phyloP scores from a whole-genome alignment of 2,888 invertebrate species.

The Cheilosia vernalis region DNA sequence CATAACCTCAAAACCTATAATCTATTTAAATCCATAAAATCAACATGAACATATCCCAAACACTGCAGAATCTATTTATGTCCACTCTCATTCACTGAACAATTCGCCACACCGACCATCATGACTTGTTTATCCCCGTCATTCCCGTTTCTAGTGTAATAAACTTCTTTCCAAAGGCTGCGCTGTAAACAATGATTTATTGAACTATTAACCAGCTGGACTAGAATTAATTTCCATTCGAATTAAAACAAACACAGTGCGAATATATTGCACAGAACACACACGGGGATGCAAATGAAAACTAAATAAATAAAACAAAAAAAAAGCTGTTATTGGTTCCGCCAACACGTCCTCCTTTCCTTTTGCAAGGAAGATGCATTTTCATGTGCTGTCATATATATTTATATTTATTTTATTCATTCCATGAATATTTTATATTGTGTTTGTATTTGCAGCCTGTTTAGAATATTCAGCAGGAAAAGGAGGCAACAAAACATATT shows the following conservation, averaged over 20 bases:
- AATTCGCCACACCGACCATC: not conserved
- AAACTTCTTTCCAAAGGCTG: slow-evolving; percentile 19
- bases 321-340: not conserved
- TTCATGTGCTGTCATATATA: not conserved
- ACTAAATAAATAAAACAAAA: slow-evolving; percentile 18
- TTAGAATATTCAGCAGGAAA: not conserved
- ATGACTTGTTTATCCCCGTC: not conserved
- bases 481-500: not conserved
- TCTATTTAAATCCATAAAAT: not conserved
- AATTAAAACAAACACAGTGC: slow-evolving; percentile 38
- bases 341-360: not conserved
- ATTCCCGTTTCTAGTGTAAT: slow-evolving; percentile 6
- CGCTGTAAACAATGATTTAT: slow-evolving; percentile 66
- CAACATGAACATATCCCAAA: not conserved
- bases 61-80: not conserved
- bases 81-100: not conserved
- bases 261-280: not conserved
- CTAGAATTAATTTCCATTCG: slow-evolving; percentile 45
- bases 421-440: slow-evolving; percentile 43
- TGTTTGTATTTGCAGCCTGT: slow-evolving; percentile 7
- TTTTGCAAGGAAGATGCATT: slow-evolving; percentile 23
- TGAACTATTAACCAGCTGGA: slow-evolving; percentile 60
- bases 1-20: not conserved
- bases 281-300: not conserved
- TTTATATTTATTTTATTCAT: slow-evolving; percentile 5